A percentile compares a stretch with the other conserved stretches of the same genome.
Conservation (phyloP, 1,140 invertebrate genomes). For the Aleiodes sp. region DNA sequence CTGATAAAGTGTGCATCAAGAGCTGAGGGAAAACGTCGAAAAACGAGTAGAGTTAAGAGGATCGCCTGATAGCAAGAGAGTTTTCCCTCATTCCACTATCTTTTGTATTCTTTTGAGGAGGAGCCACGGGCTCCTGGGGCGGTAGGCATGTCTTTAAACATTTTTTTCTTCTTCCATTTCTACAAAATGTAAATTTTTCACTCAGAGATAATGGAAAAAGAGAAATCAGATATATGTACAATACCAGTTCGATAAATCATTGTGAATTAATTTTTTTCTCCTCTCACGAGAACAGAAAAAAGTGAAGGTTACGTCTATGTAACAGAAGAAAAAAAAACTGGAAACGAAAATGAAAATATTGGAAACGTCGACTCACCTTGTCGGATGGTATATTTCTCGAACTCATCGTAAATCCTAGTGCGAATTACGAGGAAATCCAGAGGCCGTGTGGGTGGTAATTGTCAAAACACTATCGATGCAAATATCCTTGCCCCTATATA, state of each 20-base stretch:
- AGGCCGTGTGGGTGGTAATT: constrained; percentile 48
- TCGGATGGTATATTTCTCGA: constrained; percentile 61
- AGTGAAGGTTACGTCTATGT: not conserved
- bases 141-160: not conserved
- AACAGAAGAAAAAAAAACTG: not conserved
- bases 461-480: constrained; percentile 36
- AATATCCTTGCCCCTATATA: not conserved
- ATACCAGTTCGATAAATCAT: no score
- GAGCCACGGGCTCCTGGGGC: not conserved
- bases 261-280: no score
- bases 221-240: not conserved
- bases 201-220: not conserved
- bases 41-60: not conserved
- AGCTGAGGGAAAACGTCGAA: not conserved
- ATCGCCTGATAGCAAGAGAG: not conserved
- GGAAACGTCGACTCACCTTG: constrained; percentile 50
- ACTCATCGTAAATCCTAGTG: constrained; percentile 52
- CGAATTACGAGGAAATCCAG: constrained; percentile 47
- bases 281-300: no score
- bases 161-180: not conserved
- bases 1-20: constrained; percentile 8
- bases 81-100: not conserved
- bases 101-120: constrained; percentile 6
- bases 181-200: not conserved
- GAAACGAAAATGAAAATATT: constrained; percentile 19